phyloP scores from a whole-genome alignment of 2,888 invertebrate genomes.

The Drosophila pseudotakahashii region DNA sequence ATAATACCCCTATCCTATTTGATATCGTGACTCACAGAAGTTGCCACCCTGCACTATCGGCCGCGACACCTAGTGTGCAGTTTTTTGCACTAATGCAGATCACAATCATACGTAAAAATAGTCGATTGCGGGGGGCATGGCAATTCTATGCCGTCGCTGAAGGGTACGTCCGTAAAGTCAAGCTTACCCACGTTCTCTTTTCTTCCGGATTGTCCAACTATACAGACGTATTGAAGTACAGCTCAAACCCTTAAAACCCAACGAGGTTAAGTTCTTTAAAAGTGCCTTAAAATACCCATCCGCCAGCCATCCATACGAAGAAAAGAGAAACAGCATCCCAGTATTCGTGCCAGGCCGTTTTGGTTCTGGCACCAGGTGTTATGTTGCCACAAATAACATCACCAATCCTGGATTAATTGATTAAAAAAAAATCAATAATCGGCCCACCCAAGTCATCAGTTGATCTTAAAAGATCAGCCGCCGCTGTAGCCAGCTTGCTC shows the following conservation, averaged over 20 bases:
- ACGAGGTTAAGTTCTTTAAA: not conserved
- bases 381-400: too few relatives aligned
- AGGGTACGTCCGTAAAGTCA: not conserved
- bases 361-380: too few relatives aligned
- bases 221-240: not conserved
- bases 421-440: not conserved
- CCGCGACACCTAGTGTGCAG: not conserved
- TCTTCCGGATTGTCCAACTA: not conserved
- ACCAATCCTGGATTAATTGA: too few relatives aligned
- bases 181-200: not conserved
- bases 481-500: constrained; percentile 2
- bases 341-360: constrained; percentile 6
- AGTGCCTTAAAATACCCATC: not conserved
- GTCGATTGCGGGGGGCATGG: too few relatives aligned
- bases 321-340: constrained; percentile 1
- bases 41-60: not conserved
- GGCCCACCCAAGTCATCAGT: constrained; percentile 2
- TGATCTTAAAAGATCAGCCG: constrained; percentile 1
- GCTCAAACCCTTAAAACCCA: not conserved
- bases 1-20: too few relatives aligned
- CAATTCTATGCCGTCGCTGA: not conserved
- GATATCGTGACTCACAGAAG: not conserved
- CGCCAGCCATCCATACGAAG: too few relatives aligned
- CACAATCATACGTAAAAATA: not conserved
- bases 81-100: too few relatives aligned